Conservation (phyloP, 2,797 vertebrate species). For the Balearica regulorum region DNA sequence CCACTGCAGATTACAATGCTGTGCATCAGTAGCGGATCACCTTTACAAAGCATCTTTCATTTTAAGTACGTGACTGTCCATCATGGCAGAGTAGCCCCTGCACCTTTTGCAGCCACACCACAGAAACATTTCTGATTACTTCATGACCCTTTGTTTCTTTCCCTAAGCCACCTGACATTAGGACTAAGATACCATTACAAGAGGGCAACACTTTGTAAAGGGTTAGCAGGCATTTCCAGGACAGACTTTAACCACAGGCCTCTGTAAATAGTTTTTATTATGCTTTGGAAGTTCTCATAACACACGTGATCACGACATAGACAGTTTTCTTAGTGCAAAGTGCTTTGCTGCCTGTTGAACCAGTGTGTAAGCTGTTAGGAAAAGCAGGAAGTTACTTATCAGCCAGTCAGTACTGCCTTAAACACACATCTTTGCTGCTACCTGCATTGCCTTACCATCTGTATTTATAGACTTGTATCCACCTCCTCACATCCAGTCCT, state of each 20-base stretch:
- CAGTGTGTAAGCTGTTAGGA: slow-evolving; percentile 23
- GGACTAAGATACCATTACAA: background rate
- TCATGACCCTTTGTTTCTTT: background rate
- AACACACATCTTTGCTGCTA: background rate
- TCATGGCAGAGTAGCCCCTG: background rate
- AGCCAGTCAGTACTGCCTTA: background rate
- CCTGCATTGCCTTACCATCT: background rate
- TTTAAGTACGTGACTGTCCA: background rate
- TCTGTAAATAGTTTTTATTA: slow-evolving; percentile 40
- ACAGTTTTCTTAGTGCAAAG: slow-evolving; percentile 11
- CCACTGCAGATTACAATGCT: background rate
- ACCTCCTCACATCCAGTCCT: background rate
- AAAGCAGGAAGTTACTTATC: background rate
- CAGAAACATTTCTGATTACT: background rate
- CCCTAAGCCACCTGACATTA: background rate
- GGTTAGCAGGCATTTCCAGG: background rate
- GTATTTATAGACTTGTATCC: background rate
- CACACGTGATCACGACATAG: background rate
- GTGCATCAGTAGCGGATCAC: background rate
- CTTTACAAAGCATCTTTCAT: background rate
- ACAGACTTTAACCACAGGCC: slow-evolving; percentile 28
- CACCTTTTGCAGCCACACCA: background rate
- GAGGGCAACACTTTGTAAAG: background rate
- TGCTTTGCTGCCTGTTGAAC: background rate
- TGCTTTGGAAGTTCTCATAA: slow-evolving; percentile 12